These are phyloP conservation scores for Zaprionus ornatus DNA, from an alignment of 1,140 invertebrate genomes.

Conservation along the genomic window DNA sequence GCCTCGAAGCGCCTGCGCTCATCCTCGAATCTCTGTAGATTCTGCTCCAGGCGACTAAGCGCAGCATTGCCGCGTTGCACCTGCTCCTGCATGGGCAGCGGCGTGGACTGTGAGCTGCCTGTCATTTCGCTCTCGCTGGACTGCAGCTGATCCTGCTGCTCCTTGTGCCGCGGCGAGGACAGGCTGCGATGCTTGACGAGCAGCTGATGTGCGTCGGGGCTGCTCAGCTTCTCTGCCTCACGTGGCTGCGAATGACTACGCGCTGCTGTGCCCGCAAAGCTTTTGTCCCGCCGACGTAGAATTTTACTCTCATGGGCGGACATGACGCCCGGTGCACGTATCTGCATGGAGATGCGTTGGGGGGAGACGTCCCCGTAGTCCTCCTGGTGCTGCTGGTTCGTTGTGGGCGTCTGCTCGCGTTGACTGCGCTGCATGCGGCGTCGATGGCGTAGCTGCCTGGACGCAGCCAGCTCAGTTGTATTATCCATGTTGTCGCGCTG, in stretches of 20 bases:
- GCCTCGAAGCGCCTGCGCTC: conserved; percentile 80
- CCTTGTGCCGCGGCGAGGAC: conserved; percentile 77
- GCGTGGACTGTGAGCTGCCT: conserved; percentile 34
- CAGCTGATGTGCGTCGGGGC: conserved; percentile 65
- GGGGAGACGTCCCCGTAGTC: conserved; percentile 23
- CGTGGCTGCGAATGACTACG: conserved; percentile 85
- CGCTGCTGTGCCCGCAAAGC: conserved; percentile 56
- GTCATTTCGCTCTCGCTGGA: conserved; percentile 77
- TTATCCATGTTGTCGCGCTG: conserved; percentile 39
- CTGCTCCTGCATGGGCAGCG: not conserved
- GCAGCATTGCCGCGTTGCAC: conserved; percentile 40
- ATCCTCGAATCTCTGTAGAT: conserved; percentile 78
- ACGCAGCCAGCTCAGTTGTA: conserved; percentile 10
- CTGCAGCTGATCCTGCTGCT: conserved; percentile 67
- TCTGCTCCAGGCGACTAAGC: conserved; percentile 69
- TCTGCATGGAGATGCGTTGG: conserved; percentile 75
- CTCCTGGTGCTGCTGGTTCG: conserved; percentile 63
- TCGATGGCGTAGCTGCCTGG: conserved; percentile 51
- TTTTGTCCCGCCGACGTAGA: conserved; percentile 72
- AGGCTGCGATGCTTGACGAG: conserved; percentile 78
- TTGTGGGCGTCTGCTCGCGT: conserved; percentile 86
- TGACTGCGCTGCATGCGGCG: conserved; percentile 71
- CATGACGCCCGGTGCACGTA: conserved; percentile 65
- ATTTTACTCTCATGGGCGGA: conserved; percentile 83
- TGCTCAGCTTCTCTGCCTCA: conserved; percentile 73